Base-by-base conservation (phyloP, 2,113 vertebrate species). In the Hyla sarda region DNA sequence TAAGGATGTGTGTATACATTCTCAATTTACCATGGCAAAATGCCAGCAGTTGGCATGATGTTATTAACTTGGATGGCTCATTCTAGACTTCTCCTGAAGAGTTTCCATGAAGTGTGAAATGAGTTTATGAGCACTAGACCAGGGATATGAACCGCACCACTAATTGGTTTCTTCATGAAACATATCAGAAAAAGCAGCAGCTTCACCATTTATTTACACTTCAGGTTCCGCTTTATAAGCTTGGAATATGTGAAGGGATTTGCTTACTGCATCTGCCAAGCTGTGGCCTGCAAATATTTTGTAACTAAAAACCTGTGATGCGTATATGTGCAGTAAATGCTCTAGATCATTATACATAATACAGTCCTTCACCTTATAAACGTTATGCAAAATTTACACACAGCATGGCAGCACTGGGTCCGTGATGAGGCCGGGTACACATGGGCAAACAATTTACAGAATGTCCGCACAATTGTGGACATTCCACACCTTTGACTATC, bases 71-170 rank as follows among this genome's bases (percentile, higher is more conserved):
- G 58, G 78, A 28, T 45, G 56, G 56, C 37, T 81, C 32, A 62
- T 45, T 81, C 78, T 47, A n/a, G 56, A 81, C 78, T 47, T 62
- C 78, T 47, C 78, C 78, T 58, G 32, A 60, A 76, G 47, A 50
- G 60, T 80, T 47, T 37, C 60, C 41, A 81, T 65, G 56, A 81
- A 28, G 37, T 81, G 78, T 81, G 78, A 81, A 81, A 81, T 81
- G 28, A 81, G 56, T 81, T 81, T 62, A 65, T 28, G 56, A 47
- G 78, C 28, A 45, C 34, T 25, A 47, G 78, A 81, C 78, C 78
- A 81, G 56, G 41, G n/a, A 81, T 62, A 81, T 62, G 56, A 62
- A 58, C 14, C 48, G 52, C n/a, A 7, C n/a, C 30, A 28, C 58
- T 81, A 81, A 81, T 81, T 81, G 54, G 56, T 47, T 81, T 65